Conservation (phyloP, 2,888 invertebrate species). For the Volucella inanis region DNA sequence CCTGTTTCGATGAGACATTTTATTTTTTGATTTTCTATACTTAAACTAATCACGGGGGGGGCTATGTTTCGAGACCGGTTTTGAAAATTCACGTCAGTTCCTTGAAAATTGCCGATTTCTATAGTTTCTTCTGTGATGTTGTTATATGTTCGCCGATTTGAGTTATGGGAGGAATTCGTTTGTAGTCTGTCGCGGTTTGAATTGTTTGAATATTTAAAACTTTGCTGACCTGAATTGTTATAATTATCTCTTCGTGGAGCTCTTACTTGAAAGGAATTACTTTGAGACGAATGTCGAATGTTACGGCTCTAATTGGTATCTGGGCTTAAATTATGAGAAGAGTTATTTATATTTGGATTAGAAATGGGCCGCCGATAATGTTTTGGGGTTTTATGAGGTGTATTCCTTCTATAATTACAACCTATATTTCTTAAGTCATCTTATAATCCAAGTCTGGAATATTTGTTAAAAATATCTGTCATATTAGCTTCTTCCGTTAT, state of each 20-base stretch:
- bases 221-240: background rate
- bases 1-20: no score
- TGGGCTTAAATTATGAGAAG: no score
- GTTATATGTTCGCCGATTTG: background rate
- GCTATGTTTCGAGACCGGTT: background rate
- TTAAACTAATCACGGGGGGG: background rate
- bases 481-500: background rate
- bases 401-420: background rate
- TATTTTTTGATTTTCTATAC: no score
- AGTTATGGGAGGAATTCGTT: background rate
- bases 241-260: slow-evolving; percentile 5
- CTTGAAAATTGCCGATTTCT: no score
- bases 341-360: no score
- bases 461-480: background rate
- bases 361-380: no score
- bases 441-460: background rate
- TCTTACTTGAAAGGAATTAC: background rate
- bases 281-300: background rate
- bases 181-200: no score
- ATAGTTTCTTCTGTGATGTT: background rate
- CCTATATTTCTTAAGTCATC: slow-evolving; percentile 1
- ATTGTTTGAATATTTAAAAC: no score
- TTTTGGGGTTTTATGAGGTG: background rate
- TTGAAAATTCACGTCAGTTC: background rate
- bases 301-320: no score